Evolutionary conservation across 1,140 invertebrate species (phyloP), one percentile per base, ranked within the genome.

Genomic region (Octopus sinensis): DNA sequence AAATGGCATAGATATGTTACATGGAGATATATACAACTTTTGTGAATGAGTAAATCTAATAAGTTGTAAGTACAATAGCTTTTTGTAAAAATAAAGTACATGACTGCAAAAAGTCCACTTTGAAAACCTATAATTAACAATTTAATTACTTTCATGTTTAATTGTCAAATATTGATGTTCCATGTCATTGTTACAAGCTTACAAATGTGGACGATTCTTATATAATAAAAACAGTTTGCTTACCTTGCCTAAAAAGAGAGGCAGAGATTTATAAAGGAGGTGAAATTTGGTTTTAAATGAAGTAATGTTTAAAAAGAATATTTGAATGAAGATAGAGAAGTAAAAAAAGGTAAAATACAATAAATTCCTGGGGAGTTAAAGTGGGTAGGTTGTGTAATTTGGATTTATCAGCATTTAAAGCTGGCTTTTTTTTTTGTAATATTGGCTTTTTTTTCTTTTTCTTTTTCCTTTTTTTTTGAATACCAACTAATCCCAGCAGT

Each of bases 11-110:
- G 9, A 62, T 62, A 62, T 62, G 56, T 62, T 62, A 62, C 56
- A 62, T 62, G 56, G 56, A n/a, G 9, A n/a, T 12, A 13, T n/a
- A 9, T 73, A 73, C 17, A 73, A 73, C 6, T n/a, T n/a, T n/a
- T 73, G 6, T 10, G 30, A 73, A 73, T n/a, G 5, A 73, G 17
- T 12, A 17, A 17, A 17, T n/a, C 30, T 13, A 73, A 73, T 13
- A 73, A 73, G 68, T 73, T n/a, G 13, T 17, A 73, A 73, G 68
- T 73, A n/a, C 68, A 73, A n/a, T n/a, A 73, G 68, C 13, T 9
- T 73, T 73, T 23, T 73, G 17, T 73, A 73, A 73, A 73, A 73
- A 12, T 23, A 73, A 13, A 73, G 6, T n/a, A 17, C 7, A 6
- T 6, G 30, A 13, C 17, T 73, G 30, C 56, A 12, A 62, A 62